Conservation (phyloP, 2,888 invertebrate species). For the Lepidocyrtinus sp. region DNA sequence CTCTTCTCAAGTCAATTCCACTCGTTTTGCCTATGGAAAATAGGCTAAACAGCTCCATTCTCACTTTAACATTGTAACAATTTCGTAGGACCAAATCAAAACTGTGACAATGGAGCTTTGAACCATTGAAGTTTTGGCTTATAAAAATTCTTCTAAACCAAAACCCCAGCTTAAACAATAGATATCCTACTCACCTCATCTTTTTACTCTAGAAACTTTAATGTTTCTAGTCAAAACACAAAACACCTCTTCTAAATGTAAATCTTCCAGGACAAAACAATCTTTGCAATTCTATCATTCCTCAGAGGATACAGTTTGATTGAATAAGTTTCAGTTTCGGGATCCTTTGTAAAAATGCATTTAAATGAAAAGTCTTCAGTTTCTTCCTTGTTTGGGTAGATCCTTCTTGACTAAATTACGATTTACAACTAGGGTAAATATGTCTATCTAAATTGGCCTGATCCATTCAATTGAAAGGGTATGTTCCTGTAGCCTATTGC, state of each 20-base stretch:
- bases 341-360: conserved; percentile 3
- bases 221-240: too few relatives aligned
- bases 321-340: too few relatives aligned
- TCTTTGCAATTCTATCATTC: too few relatives aligned
- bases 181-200: too few relatives aligned
- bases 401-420: neutral
- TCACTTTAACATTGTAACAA: neutral
- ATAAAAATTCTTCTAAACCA: too few relatives aligned
- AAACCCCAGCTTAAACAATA: too few relatives aligned
- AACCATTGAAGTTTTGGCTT: too few relatives aligned
- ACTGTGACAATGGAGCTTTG: conserved; percentile 6
- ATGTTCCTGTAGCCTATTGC: too few relatives aligned
- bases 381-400: neutral
- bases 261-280: too few relatives aligned
- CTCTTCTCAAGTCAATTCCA: conserved; percentile 13
- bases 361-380: too few relatives aligned
- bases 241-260: too few relatives aligned
- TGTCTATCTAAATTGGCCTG: conserved; percentile 3
- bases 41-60: neutral
- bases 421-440: neutral
- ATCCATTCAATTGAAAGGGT: neutral
- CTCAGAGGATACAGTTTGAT: too few relatives aligned
- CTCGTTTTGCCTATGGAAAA: neutral
- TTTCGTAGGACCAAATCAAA: neutral
- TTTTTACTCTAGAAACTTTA: neutral